Base-by-base conservation (phyloP, 2,113 vertebrate species). In the Ia io region DNA sequence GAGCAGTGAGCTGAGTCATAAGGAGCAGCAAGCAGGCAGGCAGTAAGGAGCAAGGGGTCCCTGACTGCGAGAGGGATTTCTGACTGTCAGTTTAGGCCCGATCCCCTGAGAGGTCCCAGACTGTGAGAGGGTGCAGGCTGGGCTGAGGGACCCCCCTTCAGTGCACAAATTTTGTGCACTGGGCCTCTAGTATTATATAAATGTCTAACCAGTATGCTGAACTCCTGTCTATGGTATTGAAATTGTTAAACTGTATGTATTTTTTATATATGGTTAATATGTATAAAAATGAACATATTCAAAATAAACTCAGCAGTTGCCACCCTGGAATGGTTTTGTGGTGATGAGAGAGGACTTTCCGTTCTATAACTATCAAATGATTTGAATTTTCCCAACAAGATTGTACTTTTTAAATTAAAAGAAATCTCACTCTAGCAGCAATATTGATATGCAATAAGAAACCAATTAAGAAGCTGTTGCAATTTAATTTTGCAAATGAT, bases 401-500 rank as follows among this genome's bases (percentile, higher is more conserved):
- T n/a, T 49, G 37, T 89, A 37, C 9, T 94, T 95, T 90, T 77
- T 63, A 85, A 77, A 65, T 85, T 51, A 65, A 89, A 95, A 87
- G 20, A 80, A 82, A 92, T 9, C 16, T 78, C 23, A 44, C 35
- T 30, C 47, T 84, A 83, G 85, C 69, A 95, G 32, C 49, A 73
- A 20, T 53, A 25, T 82, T 85, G 91, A 70, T 63, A 11, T 93
- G 28, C 30, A 90, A 85, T 53, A 65, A 87, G 56, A 95, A 84
- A 76, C 11, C 70, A 95, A 42, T 90, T 92, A 87, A 90, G 25
- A 92, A 23, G 42, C 28, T 84, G 28, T 49, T 88, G 49, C 70
- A 76, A 42, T 94, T 88, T 94, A 88, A 95, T 84, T 84, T 44
- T 95, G 40, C 67, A 76, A 93, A 80, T 69, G 77, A 84, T 28